Percentiles rank a stretch among this genome's conserved stretches.
phyloP scores from a whole-genome alignment of 1,140 invertebrate genomes.

The Phymastichus coffea region DNA sequence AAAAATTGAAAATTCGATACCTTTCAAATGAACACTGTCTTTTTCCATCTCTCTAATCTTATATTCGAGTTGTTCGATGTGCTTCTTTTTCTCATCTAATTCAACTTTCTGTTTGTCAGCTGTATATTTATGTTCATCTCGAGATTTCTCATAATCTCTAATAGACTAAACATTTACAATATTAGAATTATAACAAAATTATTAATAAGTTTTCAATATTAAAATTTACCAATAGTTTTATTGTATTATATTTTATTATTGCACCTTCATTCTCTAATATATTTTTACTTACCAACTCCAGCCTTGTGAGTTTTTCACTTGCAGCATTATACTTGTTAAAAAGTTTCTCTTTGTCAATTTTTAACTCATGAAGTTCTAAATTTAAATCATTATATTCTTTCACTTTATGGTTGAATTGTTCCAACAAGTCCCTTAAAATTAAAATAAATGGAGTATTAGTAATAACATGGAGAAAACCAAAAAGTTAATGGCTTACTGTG shows the following conservation, averaged over 20 bases:
- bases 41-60: constrained; percentile 36
- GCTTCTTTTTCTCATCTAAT: constrained; percentile 34
- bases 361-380: constrained; percentile 23
- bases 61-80: constrained; percentile 36
- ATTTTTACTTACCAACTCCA: constrained; percentile 36
- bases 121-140: constrained; percentile 13
- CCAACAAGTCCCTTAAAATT: constrained; percentile 38
- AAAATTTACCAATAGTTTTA: not conserved
- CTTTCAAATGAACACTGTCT: constrained; percentile 7
- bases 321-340: constrained; percentile 29
- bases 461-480: not conserved
- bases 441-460: not conserved
- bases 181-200: not conserved
- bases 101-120: constrained; percentile 28
- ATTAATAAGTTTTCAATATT: not conserved
- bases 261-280: too few relatives aligned
- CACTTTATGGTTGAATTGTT: constrained; percentile 37
- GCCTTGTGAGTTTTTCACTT: constrained; percentile 30
- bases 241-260: not conserved
- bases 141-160: constrained; percentile 20
- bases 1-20: constrained; percentile 6
- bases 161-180: not conserved
- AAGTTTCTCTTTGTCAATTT: constrained; percentile 20
- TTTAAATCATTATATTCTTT: constrained; percentile 37
- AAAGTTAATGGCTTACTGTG: constrained; percentile 37